Conservation (phyloP, 2,797 vertebrate genomes). For the Neomorphus geoffroyi region DNA sequence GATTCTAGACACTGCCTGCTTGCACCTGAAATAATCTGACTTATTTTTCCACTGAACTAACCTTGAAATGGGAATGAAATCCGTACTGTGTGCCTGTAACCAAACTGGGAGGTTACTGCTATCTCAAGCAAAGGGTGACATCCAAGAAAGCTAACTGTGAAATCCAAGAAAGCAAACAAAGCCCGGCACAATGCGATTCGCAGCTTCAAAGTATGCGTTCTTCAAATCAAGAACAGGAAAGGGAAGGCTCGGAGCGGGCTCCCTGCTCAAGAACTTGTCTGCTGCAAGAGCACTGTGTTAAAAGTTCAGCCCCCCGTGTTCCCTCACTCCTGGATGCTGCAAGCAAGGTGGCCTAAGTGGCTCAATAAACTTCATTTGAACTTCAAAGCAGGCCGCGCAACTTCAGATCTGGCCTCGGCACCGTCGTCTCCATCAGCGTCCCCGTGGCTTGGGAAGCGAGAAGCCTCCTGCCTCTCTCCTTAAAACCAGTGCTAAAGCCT, state of each 20-base stretch:
- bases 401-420: not conserved
- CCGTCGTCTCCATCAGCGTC: not conserved
- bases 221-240: not conserved
- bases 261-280: not conserved
- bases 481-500: not conserved
- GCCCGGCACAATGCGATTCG: not conserved
- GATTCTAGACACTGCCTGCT: not conserved
- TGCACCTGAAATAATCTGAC: not conserved
- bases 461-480: not conserved
- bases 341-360: not conserved
- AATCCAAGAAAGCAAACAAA: not conserved
- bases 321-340: not conserved
- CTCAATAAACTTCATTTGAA: not conserved
- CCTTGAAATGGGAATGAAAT: not conserved
- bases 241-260: not conserved
- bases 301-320: too few species aligned
- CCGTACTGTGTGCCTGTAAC: not conserved
- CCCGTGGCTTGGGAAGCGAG: not conserved
- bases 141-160: not conserved
- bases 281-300: not conserved
- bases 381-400: not conserved
- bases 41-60: not conserved
- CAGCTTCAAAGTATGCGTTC: not conserved
- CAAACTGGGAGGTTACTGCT: rapidly evolving
- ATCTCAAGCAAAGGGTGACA: not conserved